These are phyloP conservation scores for Herminia tarsipennalis DNA, from an alignment of 2,888 invertebrate species.

Conservation along the genomic window DNA sequence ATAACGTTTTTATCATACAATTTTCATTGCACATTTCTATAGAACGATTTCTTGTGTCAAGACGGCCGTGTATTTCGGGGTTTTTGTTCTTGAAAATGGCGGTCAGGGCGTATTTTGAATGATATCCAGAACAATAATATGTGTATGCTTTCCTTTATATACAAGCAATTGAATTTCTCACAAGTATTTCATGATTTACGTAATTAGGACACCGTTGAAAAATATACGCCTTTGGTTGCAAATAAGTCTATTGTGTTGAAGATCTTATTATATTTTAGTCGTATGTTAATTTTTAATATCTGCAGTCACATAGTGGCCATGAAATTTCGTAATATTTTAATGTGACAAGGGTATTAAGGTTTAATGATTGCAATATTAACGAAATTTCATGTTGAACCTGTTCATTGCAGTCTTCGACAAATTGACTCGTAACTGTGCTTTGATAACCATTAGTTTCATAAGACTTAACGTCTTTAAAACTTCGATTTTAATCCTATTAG, in stretches of 20 bases:
- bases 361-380: no score
- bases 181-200: slow-evolving; percentile 31
- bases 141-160: slow-evolving; percentile 6
- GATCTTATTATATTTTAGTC: slow-evolving; percentile 22
- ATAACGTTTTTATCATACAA: slow-evolving; percentile 39
- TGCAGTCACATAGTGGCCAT: slow-evolving; percentile 14
- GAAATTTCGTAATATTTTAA: slow-evolving; percentile 30
- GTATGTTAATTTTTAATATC: slow-evolving; percentile 14
- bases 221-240: slow-evolving; percentile 22
- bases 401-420: no score
- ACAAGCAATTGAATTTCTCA: neutral
- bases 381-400: no score
- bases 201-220: slow-evolving; percentile 37
- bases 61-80: slow-evolving; percentile 67
- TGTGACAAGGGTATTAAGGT: slow-evolving; percentile 19
- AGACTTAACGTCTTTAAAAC: no score
- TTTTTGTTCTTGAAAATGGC: slow-evolving; percentile 72
- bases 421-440: no score
- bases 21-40: slow-evolving; percentile 39
- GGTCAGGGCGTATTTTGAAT: slow-evolving; percentile 65
- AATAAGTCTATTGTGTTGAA: slow-evolving; percentile 34
- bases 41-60: slow-evolving; percentile 55
- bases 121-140: slow-evolving; percentile 18
- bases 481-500: no score
- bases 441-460: no score